These are phyloP conservation scores for Anticlea derivata DNA, from an alignment of 2,888 invertebrate species.

Conservation along the genomic window DNA sequence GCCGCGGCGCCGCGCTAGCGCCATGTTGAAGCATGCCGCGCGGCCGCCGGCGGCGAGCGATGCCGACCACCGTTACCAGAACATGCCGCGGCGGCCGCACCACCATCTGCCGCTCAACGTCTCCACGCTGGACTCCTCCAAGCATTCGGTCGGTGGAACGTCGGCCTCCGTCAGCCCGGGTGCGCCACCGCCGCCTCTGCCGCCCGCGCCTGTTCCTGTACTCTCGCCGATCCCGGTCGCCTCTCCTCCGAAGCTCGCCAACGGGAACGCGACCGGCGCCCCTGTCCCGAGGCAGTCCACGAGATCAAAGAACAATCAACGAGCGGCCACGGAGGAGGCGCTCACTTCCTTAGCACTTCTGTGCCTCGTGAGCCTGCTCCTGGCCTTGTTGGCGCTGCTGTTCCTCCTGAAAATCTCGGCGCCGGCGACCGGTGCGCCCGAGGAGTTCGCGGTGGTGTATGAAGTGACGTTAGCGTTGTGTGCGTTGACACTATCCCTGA, in stretches of 20 bases:
- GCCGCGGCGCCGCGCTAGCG: slow-evolving; percentile 70
- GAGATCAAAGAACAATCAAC: slow-evolving; percentile 62
- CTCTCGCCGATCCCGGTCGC: slow-evolving; percentile 60
- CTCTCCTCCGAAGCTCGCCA: slow-evolving; percentile 75
- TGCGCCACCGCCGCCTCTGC: slow-evolving; percentile 59
- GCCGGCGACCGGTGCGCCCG: slow-evolving; percentile 84
- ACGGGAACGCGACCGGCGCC: slow-evolving; percentile 84
- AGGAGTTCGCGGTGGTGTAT: slow-evolving; percentile 94
- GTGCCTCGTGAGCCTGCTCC: slow-evolving; percentile 92
- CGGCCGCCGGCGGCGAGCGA: slow-evolving; percentile 81
- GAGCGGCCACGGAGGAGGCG: slow-evolving; percentile 86
- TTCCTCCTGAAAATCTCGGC: slow-evolving; percentile 94
- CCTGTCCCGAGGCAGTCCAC: slow-evolving; percentile 56
- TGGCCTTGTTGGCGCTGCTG: slow-evolving; percentile 92
- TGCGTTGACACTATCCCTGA: slow-evolving; percentile 93
- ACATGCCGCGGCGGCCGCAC: slow-evolving; percentile 84
- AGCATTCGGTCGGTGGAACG: slow-evolving; percentile 85
- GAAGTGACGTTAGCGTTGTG: slow-evolving; percentile 96
- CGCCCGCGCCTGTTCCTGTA: slow-evolving; percentile 52
- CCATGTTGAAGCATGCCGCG: slow-evolving; percentile 90
- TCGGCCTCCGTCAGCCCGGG: slow-evolving; percentile 84
- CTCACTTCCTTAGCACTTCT: slow-evolving; percentile 93
- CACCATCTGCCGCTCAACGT: slow-evolving; percentile 87
- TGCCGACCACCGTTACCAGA: slow-evolving; percentile 82
- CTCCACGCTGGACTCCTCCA: slow-evolving; percentile 86